phyloP scores from a whole-genome alignment of 2,113 vertebrate species.

The Epinephelus moara region DNA sequence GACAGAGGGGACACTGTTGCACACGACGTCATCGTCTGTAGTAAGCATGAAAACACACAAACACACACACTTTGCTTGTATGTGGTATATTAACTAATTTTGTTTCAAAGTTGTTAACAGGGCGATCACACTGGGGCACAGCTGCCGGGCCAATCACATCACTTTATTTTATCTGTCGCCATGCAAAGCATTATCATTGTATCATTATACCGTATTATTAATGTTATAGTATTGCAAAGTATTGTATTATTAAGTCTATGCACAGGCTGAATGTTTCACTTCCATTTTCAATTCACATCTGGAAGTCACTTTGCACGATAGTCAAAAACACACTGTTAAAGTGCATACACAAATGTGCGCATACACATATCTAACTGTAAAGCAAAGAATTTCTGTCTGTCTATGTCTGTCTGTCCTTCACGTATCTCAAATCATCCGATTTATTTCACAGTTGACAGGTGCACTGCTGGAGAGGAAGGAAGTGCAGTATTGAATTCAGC shows the following conservation, averaged over 20 bases:
- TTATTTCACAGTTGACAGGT: too few species aligned
- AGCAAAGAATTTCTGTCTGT: too few species aligned
- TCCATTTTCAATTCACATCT: constrained; percentile 20
- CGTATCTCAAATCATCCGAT: too few species aligned
- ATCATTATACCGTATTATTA: too few species aligned
- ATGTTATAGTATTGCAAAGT: too few species aligned
- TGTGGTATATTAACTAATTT: neutral
- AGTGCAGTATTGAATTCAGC: too few species aligned
- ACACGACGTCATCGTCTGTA: constrained; percentile 53
- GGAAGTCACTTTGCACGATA: constrained; percentile 10
- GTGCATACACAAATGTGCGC: neutral
- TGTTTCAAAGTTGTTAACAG: neutral
- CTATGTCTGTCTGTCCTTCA: too few species aligned
- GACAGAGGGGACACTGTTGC: constrained; percentile 64
- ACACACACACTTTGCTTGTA: neutral
- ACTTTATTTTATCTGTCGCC: neutral
- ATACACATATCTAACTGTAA: neutral
- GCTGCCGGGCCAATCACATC: constrained; percentile 24
- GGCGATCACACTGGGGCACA: neutral
- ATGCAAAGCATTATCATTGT: neutral
- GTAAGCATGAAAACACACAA: constrained; percentile 41
- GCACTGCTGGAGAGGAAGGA: too few species aligned
- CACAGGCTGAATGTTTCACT: constrained; percentile 29
- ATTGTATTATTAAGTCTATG: neutral
- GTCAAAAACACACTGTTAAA: constrained; percentile 2